These are phyloP conservation scores for Oscheius sp. DNA, from an alignment of 2,888 invertebrate genomes.

Conservation along the genomic window DNA sequence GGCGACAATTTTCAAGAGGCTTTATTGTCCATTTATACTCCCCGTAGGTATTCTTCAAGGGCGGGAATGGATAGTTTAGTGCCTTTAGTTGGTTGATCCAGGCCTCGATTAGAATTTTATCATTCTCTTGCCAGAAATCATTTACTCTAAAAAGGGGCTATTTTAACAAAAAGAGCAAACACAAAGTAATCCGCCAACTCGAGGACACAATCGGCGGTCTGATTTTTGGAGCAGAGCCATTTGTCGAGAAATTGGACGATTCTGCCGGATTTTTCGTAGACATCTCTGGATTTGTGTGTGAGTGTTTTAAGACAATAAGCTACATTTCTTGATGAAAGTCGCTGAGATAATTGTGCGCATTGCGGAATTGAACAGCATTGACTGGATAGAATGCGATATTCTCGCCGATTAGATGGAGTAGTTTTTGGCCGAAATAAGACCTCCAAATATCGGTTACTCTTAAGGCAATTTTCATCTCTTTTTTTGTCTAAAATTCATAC, in stretches of 20 bases:
- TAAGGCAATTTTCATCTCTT: not conserved
- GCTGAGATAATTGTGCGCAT: conserved; percentile 45
- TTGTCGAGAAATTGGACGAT: not conserved
- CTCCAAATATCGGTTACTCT: conserved; percentile 54
- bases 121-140: conserved; percentile 37
- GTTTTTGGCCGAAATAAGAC: conserved; percentile 45
- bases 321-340: conserved; percentile 46
- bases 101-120: conserved; percentile 14
- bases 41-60: too few relatives aligned
- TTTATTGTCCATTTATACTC: too few relatives aligned
- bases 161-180: not conserved
- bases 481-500: not conserved
- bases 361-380: conserved; percentile 47
- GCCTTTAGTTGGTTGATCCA: conserved; percentile 28
- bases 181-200: conserved; percentile 5
- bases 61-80: too few relatives aligned
- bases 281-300: not conserved
- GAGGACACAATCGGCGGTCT: not conserved
- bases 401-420: conserved; percentile 45
- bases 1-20: too few relatives aligned
- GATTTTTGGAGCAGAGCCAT: not conserved
- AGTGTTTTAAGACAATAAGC: not conserved
- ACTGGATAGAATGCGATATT: conserved; percentile 45
- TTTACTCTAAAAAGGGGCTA: not conserved
- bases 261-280: conserved; percentile 3